Base-by-base conservation (phyloP, 30 jellyfish, hydroid and myxozoan species). In the Aurelia aurita complex sp. Pacific region DNA sequence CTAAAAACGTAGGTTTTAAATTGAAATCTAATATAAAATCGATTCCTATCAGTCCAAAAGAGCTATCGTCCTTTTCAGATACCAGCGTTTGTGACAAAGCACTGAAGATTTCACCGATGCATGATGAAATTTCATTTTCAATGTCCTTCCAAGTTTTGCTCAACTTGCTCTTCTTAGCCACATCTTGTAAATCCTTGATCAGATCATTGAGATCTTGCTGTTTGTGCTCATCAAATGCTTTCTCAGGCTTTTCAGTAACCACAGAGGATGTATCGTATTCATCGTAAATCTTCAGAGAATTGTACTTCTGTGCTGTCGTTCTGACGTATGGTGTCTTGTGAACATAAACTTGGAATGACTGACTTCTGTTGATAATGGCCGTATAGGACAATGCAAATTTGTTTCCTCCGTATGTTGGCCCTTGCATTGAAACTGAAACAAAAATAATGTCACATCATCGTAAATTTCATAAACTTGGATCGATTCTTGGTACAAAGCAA, bases 281-380 rank as follows among this genome's bases (percentile, higher is more conserved):
- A 74, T 85, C 86, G 29, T 72, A 64, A 11, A 80, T 35, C 78
- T 55, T 54, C 46, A 51, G 17, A 5, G 79, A 61, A 51, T 53
- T 46, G 87, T 10, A 85, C 54, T 79, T 76, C 34, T 34, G 74
- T 68, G 64, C 53, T 6, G 96, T 74, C 64, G 67, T 34, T 50
- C 96, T 46, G 43, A 91, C 73, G 71, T 17, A 80, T 9, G 98
- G 98, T 63, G 16, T 36, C 59, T 62, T 85, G 77, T 78, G 88
- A 19, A 91, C 75, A 54, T 40, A 80, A 11, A 81, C 17, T 62
- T 76, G 71, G 15, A 63, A n/a, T 4, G 88, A 88, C 17, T 43
- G 18, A 42, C 42, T 17, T 18, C 57, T 19, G 15, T 15, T 43
- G 42, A 91, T 23, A 15, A 83, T 40, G 10, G 76, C 77, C 18